Evolutionary conservation across 2,797 vertebrate species (phyloP), one percentile per base, ranked within the genome.

Genomic region (Brachyrhaphis roseni): DNA sequence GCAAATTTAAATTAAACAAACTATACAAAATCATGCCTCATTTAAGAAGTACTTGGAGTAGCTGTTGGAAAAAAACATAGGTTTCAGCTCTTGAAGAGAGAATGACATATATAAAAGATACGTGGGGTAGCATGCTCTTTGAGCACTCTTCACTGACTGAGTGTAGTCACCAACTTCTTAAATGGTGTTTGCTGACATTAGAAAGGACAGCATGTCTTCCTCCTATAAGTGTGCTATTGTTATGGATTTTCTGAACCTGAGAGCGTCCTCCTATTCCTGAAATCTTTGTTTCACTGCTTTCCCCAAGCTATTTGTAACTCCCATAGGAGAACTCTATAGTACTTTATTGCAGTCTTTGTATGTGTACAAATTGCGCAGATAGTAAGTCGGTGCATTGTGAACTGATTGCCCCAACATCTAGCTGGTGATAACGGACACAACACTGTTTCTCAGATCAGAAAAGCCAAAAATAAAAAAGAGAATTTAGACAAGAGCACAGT

Each of bases 311-410:
- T 89, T 92, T 83, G 72, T 89, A 79, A 90, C 75, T 86, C 59
- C 84, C 84, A 28, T 49, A 55, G 74, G 72, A 87, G 82, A 84
- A 91, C 88, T 91, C 88, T 86, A 49, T 57, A 64, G 73, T 57
- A 49, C 87, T 92, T 93, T 92, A 91, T 85, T 84, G 79, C 46
- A 13, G 49, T 80, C 72, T 93, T 94, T 93, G 88, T 92, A 31
- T 0, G 66, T 64, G 57, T 51, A 6, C n/a, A 90, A 83, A 77
- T 82, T 77, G 88, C 68, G 12, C 26, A 75, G 45, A 51, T 46
- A 51, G 66, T 23, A 72, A 77, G 75, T 82, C 41, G 59, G 72
- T 70, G 43, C 55, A 74, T 77, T 86, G 75, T 79, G 80, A 76
- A 88, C 74, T 43, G 57, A 66, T 75, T 55, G 72, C 31, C 57